phyloP scores from a whole-genome alignment of 2,113 vertebrate genomes.

The Mystacornis crossleyi region DNA sequence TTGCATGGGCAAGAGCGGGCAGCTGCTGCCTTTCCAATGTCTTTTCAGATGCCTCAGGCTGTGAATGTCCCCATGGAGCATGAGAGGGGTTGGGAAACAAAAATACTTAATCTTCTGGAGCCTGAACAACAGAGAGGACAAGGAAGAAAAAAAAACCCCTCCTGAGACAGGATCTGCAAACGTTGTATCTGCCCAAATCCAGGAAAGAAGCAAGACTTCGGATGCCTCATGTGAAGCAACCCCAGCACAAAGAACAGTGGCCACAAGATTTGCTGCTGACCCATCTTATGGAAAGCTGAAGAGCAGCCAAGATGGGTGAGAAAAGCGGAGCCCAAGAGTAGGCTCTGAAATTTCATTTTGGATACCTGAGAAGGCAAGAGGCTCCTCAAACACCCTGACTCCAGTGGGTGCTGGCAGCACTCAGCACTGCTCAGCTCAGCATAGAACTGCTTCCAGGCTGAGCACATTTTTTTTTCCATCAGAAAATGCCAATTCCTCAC shows the following conservation, averaged over 20 bases:
- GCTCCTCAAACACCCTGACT: neutral
- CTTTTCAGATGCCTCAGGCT: neutral
- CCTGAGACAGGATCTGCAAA: neutral
- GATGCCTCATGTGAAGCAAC: neutral
- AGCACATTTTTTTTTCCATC: neutral
- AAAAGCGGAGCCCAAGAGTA: neutral
- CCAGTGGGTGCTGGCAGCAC: neutral
- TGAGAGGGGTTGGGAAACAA: neutral
- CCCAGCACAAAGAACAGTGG: neutral
- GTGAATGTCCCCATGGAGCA: neutral
- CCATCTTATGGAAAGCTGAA: neutral
- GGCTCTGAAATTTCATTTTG: neutral
- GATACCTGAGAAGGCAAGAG: neutral
- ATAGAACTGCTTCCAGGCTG: neutral
- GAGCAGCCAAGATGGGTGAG: neutral
- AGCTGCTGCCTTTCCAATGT: neutral
- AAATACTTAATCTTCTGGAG: neutral
- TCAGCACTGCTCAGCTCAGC: no score
- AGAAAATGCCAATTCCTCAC: slow-evolving; percentile 14
- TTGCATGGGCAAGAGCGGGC: neutral
- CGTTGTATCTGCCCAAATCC: neutral
- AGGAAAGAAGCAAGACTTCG: neutral
- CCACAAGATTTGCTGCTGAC: neutral
- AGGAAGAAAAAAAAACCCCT: neutral
- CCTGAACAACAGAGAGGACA: neutral